Base-by-base conservation (phyloP, 2,888 invertebrate species). In the Cephus pulcher region DNA sequence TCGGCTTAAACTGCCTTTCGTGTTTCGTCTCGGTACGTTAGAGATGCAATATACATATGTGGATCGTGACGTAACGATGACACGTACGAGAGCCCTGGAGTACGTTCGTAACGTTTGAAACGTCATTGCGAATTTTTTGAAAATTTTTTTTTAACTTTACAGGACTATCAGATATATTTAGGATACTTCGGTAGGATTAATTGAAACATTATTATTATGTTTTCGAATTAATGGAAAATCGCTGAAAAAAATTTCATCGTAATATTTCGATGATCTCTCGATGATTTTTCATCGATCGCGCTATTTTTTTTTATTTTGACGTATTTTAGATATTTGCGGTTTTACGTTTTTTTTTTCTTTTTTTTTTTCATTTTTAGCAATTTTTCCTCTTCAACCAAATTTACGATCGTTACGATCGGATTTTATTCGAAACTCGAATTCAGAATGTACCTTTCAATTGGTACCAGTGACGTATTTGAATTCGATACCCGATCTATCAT, bases 1-100 rank as follows among this genome's bases (percentile, higher is more conserved):
- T 87, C 87, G 85, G 86, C 87, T 88, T 87, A 88, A 56, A 87
- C 84, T 84, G 84, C 84, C 86, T 87, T 88, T 88, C 88, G 86
- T 86, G 88, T 86, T 88, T 86, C 86, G 85, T 87, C 87, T 88
- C 84, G 84, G 85, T 87, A 85, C 83, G 79, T 35, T 37, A 34
- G 37, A 69, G 77, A 79, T 75, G 76, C 56, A 76, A 80, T 79
- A 73, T 75, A 69, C 75, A 78, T 80, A 68, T 69, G 70, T 68
- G 73, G 76, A 78, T 76, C 79, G 75, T 56, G 23, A 56, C 56
- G 56, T 56, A 23, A 56, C 23, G 56, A 56, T 23, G 23, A 23
- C 56, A 23, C 40, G 9, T 56, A 56, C 15, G 9, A 56, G 23
- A 56, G 56, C 0, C 23, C 23, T 9, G 9, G 15, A 23, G 2